These are phyloP conservation scores for Anser cygnoides DNA, from an alignment of 2,113 vertebrate genomes.

Conservation along the genomic window DNA sequence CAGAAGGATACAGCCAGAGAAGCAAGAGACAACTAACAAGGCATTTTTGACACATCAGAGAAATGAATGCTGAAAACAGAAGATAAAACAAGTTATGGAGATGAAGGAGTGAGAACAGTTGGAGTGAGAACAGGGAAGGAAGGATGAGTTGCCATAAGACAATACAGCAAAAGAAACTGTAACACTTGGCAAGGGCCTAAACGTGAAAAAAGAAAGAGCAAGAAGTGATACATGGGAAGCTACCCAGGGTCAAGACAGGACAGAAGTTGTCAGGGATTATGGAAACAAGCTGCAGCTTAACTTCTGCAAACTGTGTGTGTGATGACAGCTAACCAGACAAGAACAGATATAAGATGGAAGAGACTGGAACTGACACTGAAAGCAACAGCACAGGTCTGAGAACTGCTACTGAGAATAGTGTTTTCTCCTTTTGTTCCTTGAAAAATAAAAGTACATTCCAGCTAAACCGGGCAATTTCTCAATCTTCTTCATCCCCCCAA, in stretches of 20 bases:
- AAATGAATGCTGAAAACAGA: neutral
- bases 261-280: neutral
- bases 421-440: neutral
- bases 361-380: neutral
- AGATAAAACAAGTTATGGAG: neutral
- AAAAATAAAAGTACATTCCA: neutral
- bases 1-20: neutral
- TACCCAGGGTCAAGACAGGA: conserved; percentile 7
- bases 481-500: conserved; percentile 18
- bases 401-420: neutral
- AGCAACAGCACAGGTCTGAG: neutral
- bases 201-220: neutral
- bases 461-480: neutral
- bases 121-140: conserved; percentile 8
- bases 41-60: neutral
- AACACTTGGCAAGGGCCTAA: neutral
- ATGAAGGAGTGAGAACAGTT: neutral
- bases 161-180: conserved; percentile 2
- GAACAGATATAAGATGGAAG: conserved; percentile 1
- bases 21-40: neutral
- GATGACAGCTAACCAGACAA: conserved; percentile 27
- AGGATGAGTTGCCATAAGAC: conserved; percentile 21
- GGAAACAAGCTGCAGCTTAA: neutral
- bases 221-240: conserved; percentile 7
- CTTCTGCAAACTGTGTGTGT: neutral